Conservation (phyloP, 1,140 invertebrate genomes). For the Arctopsyche grandis region DNA sequence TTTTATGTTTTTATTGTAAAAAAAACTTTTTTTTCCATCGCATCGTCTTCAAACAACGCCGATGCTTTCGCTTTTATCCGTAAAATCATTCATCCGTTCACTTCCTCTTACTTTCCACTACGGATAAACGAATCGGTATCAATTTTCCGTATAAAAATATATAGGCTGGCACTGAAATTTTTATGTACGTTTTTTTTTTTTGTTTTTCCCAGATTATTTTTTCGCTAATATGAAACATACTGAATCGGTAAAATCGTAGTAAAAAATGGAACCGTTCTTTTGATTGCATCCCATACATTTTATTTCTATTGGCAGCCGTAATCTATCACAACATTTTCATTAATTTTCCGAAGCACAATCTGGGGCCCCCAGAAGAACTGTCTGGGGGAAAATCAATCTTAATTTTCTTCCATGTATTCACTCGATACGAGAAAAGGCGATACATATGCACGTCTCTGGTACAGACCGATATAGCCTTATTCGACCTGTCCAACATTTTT, state of each 20-base stretch:
- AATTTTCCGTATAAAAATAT: constrained; percentile 28
- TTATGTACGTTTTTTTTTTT: not conserved
- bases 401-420: constrained; percentile 33
- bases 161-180: constrained; percentile 11
- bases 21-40: not conserved
- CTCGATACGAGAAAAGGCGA: constrained; percentile 23
- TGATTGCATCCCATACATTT: constrained; percentile 31
- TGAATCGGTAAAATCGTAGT: not conserved
- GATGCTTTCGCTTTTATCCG: constrained; percentile 21
- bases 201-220: not conserved
- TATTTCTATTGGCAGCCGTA: constrained; percentile 42
- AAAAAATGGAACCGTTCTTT: constrained; percentile 9
- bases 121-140: constrained; percentile 23
- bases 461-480: not conserved
- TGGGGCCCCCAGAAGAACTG: constrained; percentile 25
- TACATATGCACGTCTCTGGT: constrained; percentile 25
- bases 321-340: constrained; percentile 50
- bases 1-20: not conserved
- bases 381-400: constrained; percentile 44
- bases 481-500: no score
- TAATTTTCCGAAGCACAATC: constrained; percentile 43
- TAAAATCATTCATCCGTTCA: constrained; percentile 35
- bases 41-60: not conserved
- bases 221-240: constrained; percentile 4
- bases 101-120: constrained; percentile 9